Base-by-base conservation (phyloP, 1,140 invertebrate species). In the Rhyzopertha dominica region DNA sequence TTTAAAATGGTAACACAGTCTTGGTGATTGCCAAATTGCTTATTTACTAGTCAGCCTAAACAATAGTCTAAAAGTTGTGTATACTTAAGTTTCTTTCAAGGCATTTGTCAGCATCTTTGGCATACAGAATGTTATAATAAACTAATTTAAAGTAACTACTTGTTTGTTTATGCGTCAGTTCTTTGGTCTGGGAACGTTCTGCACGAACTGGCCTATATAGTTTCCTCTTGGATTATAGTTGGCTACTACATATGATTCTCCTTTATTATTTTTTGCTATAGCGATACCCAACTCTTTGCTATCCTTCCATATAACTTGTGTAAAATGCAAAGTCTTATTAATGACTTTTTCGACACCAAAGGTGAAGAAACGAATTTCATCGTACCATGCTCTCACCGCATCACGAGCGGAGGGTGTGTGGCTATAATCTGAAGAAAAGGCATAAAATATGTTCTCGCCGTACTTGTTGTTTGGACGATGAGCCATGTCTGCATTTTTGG, bases 181-280 rank as follows among this genome's bases (percentile, higher is more conserved):
- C 25, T 29, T 47, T 5, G 24, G 45, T 35, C 30, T 42, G 22
- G 24, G 64, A 17, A 89, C 84, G 63, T 88, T 88, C 39, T 76
- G 76, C 0, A 68, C 58, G 51, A 87, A 90, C 37, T 79, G 75
- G 1, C 84, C 84, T 5, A 83, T 69, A 38, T 80, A 78, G 58
- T 91, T 91, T 20, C 87, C 87, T n/a, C 84, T 75, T n/a, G 87
- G 87, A 66, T 78, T 74, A 50, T 90, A 90, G 66, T 87, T 87
- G 1, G 82, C 82, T 1, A 90, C 87, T 1, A 90, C 78, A 29
- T 79, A 66, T 66, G 79, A 49, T 69, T 79, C 63, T 63, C 75
- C n/a, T 42, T 58, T 62, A 20, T 70, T 69, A 42, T 74, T 80
- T 56, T 80, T 80, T 8, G 85, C 84, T 51, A 76, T 75, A 2